phyloP scores from a whole-genome alignment of 2,888 invertebrate genomes.

The Xanthia icteritia region DNA sequence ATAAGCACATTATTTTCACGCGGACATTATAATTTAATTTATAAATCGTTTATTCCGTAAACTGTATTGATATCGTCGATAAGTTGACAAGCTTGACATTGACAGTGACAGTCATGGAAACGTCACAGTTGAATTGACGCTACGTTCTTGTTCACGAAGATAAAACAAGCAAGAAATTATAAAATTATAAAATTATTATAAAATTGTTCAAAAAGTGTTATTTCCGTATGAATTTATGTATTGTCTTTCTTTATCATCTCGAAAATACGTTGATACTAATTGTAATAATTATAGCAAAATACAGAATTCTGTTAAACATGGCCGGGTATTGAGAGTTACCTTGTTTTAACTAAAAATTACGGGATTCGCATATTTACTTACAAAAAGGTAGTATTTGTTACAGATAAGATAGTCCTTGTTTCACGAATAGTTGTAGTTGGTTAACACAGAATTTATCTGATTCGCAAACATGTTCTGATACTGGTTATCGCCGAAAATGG shows the following conservation, averaged over 20 bases:
- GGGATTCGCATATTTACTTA: no score
- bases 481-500: slow-evolving; percentile 29
- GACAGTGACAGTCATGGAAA: slow-evolving; percentile 7
- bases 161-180: no score
- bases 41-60: slow-evolving; percentile 39
- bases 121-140: slow-evolving; percentile 13
- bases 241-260: no score
- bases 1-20: slow-evolving; percentile 66
- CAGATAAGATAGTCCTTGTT: no score
- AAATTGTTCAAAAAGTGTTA: neutral
- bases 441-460: slow-evolving; percentile 20
- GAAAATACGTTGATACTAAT: no score
- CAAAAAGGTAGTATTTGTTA: no score
- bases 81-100: slow-evolving; percentile 12
- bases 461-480: slow-evolving; percentile 36
- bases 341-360: no score
- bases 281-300: no score
- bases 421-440: no score
- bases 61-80: slow-evolving; percentile 21
- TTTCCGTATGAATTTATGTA: no score
- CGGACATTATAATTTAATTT: slow-evolving; percentile 62
- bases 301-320: no score
- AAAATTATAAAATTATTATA: neutral
- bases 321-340: no score
- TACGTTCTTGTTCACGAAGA: slow-evolving; percentile 31